Evolutionary conservation across 1,140 invertebrate species (phyloP), one percentile per base, ranked within the genome.

Genomic region (Drosophila virilis): DNA sequence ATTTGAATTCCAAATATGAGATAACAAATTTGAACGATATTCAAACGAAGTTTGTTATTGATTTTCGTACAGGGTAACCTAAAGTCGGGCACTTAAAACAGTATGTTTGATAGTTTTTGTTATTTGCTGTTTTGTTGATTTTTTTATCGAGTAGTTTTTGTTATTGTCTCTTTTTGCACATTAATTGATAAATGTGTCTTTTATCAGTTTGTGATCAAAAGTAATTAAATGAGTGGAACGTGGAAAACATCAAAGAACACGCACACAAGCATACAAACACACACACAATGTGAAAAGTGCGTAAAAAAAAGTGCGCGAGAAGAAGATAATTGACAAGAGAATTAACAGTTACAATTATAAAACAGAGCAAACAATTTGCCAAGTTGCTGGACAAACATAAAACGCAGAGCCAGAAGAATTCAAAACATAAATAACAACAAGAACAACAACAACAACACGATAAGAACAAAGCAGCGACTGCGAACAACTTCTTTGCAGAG

Each of bases 111-210:
- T 17, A 17, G 17, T 33, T 43, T 71, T 66, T 78, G 32, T 69
- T 52, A 43, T 35, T 76, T 52, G 42, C 43, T 65, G 38, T 51
- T 46, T 17, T 50, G 38, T 71, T 58, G 32, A 9, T 43, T 51
- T 13, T 48, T 55, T 66, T 74, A 57, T 71, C 50, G 35, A 17
- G 15, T 6, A 5, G 10, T 61, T 45, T 17, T 62, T 37, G 33
- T 52, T 48, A 37, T 59, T 76, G 46, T 54, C 57, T 62, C 62
- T 74, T 81, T 79, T 83, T 42, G 79, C 84, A 83, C 66, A 80
- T 78, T 85, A 86, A 86, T 86, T 88, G 84, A 86, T 79, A 88
- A 88, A 86, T 86, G 62, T 71, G 62, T 69, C 54, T 35, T 46
- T 79, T 80, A 85, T 85, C 81, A 71, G 85, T 80, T 80, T 80